These are phyloP conservation scores for Dryomyza anilis DNA, from an alignment of 2,888 invertebrate genomes.

Conservation along the genomic window DNA sequence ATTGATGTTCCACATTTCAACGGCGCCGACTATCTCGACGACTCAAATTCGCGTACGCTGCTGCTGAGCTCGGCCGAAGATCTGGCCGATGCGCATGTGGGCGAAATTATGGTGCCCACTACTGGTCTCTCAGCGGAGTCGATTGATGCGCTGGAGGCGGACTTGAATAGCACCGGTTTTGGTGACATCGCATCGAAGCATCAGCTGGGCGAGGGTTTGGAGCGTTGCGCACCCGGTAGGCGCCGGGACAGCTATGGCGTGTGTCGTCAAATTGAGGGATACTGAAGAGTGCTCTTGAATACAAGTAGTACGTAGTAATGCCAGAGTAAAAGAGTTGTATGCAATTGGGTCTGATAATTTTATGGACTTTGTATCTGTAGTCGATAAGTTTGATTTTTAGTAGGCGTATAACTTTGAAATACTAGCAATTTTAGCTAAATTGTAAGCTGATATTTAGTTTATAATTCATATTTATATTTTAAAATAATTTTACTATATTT, in stretches of 20 bases:
- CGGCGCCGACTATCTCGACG: slow-evolving; percentile 29
- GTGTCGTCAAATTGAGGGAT: slow-evolving; percentile 62
- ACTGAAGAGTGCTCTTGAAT: slow-evolving; percentile 36
- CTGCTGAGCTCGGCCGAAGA: slow-evolving; percentile 33
- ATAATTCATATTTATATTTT: neutral
- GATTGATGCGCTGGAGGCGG: slow-evolving; percentile 46
- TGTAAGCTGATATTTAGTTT: slow-evolving; percentile 10
- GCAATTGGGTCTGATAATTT: slow-evolving; percentile 1
- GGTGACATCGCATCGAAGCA: slow-evolving; percentile 55
- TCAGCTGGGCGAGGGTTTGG: slow-evolving; percentile 68
- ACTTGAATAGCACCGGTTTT: slow-evolving; percentile 39
- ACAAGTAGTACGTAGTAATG: neutral
- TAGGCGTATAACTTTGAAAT: too few relatives aligned
- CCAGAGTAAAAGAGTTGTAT: neutral
- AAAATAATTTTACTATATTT: neutral
- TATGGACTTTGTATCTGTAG: slow-evolving; percentile 20
- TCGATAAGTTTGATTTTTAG: slow-evolving; percentile 6
- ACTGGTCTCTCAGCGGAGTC: slow-evolving; percentile 48
- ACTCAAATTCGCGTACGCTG: slow-evolving; percentile 35
- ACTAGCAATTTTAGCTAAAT: slow-evolving; percentile 10
- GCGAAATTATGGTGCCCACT: slow-evolving; percentile 35
- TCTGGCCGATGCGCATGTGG: slow-evolving; percentile 43
- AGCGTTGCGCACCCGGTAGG: slow-evolving; percentile 77
- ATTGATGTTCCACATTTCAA: slow-evolving; percentile 47
- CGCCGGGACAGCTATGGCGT: slow-evolving; percentile 72